Base-by-base conservation (phyloP, 2,888 invertebrate genomes). In the Diloba caeruleocephala region DNA sequence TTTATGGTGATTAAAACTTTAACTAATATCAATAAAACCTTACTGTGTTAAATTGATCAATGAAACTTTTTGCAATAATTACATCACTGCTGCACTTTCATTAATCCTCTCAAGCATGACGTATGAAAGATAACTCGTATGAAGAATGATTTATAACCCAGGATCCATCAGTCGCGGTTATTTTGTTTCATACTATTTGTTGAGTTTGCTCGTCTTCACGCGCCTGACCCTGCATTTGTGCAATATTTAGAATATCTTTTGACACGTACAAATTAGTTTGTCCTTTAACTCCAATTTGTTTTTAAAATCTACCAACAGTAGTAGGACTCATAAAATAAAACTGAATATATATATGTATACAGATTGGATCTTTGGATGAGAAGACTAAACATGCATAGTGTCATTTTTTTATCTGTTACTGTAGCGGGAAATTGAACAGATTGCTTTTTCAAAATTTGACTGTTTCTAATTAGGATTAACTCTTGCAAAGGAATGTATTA, bases 81-180 rank as follows among this genome's bases (percentile, higher is more conserved):
- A 52, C 48, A 60, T 46, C 28, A 61, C 45, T 50, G 14, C 39
- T 52, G 32, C 61, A 60, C 52, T 65, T 65, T 65, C 61, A 65
- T 61, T 65, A 61, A 56, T 65, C 61, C 31, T 34, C 51, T 65
- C 25, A 36, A 45, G 60, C 61, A 31, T 46, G 61, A 50, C 61
- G 43, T 49, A 31, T 52, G 29, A 33, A 48, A 52, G 58, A 62
- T 56, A 63, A 49, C 48, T 52, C 44, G 26, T 41, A 28, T 58
- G 60, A 49, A 36, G 32, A 65, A 65, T 60, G 42, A 25, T 49
- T 49, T 36, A 29, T 38, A 21, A 39, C 34, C 52, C 37, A 28
- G 3, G 9, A 31, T 25, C 42, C 10, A 52, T 63, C 41, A 62
- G 52, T 58, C 38, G 58, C 19, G 9, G 29, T 17, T 14, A 55